Percentiles rank a stretch among this genome's conserved stretches.
phyloP scores from a whole-genome alignment of 2,797 vertebrate species.

The Chromobotia macracanthus region DNA sequence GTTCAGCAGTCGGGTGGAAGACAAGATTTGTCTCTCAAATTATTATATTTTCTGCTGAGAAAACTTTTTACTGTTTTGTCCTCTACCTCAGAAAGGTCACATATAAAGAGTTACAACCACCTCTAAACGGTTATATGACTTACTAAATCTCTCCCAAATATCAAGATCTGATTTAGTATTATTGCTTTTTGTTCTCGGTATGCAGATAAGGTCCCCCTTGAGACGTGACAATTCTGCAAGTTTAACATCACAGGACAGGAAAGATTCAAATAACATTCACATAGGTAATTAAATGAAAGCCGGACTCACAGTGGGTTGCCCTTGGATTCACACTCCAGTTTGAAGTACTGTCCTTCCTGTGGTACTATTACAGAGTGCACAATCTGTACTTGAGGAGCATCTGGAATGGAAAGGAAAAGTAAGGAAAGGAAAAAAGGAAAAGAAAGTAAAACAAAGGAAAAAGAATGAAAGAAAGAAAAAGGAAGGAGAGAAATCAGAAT shows the following conservation, averaged over 20 bases:
- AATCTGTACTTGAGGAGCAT: conserved; percentile 94
- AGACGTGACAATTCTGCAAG: conserved; percentile 38
- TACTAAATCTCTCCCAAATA: conserved; percentile 56
- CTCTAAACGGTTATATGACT: conserved; percentile 50
- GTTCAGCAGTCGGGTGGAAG: conserved; percentile 10
- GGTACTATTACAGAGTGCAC: conserved; percentile 88
- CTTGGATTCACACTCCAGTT: conserved; percentile 95
- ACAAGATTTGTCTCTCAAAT: conserved; percentile 28
- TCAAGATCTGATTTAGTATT: conserved; percentile 57
- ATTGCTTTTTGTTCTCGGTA: conserved; percentile 39
- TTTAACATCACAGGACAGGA: conserved; percentile 22
- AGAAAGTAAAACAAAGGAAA: neutral
- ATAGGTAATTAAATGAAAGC: conserved; percentile 17
- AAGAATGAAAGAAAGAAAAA: too few species aligned
- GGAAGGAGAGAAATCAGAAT: too few species aligned
- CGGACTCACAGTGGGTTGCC: conserved; percentile 96
- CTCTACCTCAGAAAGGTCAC: conserved; percentile 57
- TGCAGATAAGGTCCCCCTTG: conserved; percentile 37
- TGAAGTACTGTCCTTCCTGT: conserved; percentile 96
- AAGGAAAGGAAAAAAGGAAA: conserved; percentile 34
- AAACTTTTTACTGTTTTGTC: conserved; percentile 49
- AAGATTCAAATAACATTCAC: conserved; percentile 13
- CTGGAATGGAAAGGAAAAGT: conserved; percentile 69
- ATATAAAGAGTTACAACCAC: conserved; percentile 44
- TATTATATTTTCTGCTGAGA: conserved; percentile 44